Evolutionary conservation across 2,888 invertebrate genomes (phyloP), one percentile per base, ranked within the genome.

Genomic region (Leucophenga maculata): DNA sequence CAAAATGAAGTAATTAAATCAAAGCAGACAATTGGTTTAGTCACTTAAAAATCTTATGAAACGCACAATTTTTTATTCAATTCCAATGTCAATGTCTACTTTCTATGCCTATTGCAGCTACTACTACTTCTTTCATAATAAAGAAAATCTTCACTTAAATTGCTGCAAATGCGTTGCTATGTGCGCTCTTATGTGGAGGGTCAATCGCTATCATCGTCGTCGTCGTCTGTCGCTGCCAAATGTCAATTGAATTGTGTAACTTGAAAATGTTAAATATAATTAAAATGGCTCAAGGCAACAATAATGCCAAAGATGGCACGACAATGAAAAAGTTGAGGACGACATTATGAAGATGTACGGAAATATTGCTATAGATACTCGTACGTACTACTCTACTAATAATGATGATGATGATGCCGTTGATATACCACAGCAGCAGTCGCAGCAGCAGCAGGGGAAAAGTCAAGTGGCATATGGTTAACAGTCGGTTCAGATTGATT

Each of bases 401-500:
- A 16, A 52, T 3, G 16, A 18, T 52, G 31, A 14, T 57, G n/a
- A 22, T 57, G 32, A n/a, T 22, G 18, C 32, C 3, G 20, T 18
- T 13, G 20, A 54, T 54, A 54, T 54, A 20, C 18, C 16, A 18
- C 54, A 20, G 20, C 3, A 1, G 18, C 1, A 54, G 3, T 18
- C 6, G 11, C 16, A 13, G 18, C 54, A 54, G 9, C 50, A 13
- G n/a, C n/a, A n/a, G 20, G 14, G 22, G n/a, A 18, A 18, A 60
- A 60, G 39, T 60, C 60, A 60, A 60, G 60, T 60, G 60, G 60
- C 60, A 60, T 39, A 32, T 60, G 60, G 18, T 60, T 60, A 60
- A 39, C 60, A 22, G n/a, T 52, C 52, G 54, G 11, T 22, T 54
- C 18, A 20, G 1, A 60, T 44, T 60, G 60, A 60, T 60, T 60